Conservation (phyloP, 2,888 invertebrate genomes). For the Hirtodrosophila alboralis region DNA sequence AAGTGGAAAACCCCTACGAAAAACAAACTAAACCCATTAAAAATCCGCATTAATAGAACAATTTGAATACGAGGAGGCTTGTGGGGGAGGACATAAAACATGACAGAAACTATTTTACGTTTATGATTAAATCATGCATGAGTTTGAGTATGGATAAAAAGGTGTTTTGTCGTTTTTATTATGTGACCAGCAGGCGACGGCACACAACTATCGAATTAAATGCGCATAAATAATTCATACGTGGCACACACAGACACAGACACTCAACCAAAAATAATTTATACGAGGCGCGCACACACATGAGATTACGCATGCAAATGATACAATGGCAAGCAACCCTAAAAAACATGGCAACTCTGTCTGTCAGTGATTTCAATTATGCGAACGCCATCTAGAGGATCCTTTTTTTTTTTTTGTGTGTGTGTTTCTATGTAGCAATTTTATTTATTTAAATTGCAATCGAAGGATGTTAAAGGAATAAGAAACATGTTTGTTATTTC, state of each 20-base stretch:
- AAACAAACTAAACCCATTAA: constrained; percentile 46
- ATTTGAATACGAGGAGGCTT: constrained; percentile 40
- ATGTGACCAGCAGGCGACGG: constrained; percentile 38
- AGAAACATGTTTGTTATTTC: constrained; percentile 33
- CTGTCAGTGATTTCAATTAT: constrained; percentile 71
- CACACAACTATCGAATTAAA: constrained; percentile 69
- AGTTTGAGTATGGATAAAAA: constrained; percentile 4
- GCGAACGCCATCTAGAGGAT: constrained; percentile 8
- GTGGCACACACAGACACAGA: constrained; percentile 28
- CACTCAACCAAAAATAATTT: too few species aligned
- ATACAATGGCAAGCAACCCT: constrained; percentile 68
- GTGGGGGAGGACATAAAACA: constrained; percentile 43
- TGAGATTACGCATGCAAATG: constrained; percentile 57
- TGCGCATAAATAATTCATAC: constrained; percentile 75
- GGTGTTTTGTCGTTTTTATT: constrained; percentile 43
- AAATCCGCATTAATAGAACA: constrained; percentile 43
- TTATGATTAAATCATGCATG: constrained; percentile 75
- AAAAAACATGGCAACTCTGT: constrained; percentile 50
- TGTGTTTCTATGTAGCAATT: constrained; percentile 33
- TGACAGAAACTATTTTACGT: constrained; percentile 73
- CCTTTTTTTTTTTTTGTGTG: constrained; percentile 8
- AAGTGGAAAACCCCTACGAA: constrained; percentile 6
- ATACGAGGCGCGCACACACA: constrained; percentile 6
- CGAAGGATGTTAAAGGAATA: constrained; percentile 41
- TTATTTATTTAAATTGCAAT: constrained; percentile 75